phyloP scores from a whole-genome alignment of 1,140 invertebrate genomes.

The Pinna nobilis region DNA sequence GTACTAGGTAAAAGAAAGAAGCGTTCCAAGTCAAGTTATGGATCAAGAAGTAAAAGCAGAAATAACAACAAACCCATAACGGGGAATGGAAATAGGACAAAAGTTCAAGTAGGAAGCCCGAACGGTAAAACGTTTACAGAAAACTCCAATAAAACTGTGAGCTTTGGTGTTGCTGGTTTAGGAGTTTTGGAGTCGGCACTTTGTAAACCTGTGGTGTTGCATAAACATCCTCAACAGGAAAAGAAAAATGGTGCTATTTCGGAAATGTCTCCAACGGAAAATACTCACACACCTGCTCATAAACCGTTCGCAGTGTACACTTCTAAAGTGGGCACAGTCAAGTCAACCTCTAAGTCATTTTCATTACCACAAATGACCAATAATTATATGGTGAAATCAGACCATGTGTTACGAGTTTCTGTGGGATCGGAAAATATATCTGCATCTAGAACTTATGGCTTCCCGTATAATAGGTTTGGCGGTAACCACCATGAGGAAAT shows the following conservation, averaged over 20 bases:
- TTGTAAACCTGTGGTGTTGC: constrained; percentile 17
- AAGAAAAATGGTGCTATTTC: neutral
- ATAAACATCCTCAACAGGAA: neutral
- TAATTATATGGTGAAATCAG: constrained; percentile 26
- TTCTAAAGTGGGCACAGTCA: neutral
- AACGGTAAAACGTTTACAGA: neutral
- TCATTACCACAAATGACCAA: constrained; percentile 30
- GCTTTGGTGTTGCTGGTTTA: neutral
- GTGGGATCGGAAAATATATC: neutral
- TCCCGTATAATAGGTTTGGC: neutral
- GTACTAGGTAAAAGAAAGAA: constrained; percentile 34
- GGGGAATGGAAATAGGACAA: neutral
- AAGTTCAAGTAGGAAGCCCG: neutral
- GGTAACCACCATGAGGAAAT: constrained; percentile 10
- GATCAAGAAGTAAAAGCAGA: neutral
- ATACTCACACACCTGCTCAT: neutral
- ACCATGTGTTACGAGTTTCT: neutral
- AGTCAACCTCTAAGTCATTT: neutral
- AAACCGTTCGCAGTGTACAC: too few species aligned
- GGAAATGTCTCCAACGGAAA: neutral
- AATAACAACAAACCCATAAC: neutral
- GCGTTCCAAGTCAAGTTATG: constrained; percentile 5
- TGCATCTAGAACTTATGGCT: constrained; percentile 1
- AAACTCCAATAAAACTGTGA: neutral
- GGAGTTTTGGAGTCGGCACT: neutral